Evolutionary conservation across 2,113 vertebrate species (phyloP), one percentile per base, ranked within the genome.

Genomic region (Equus przewalskii): DNA sequence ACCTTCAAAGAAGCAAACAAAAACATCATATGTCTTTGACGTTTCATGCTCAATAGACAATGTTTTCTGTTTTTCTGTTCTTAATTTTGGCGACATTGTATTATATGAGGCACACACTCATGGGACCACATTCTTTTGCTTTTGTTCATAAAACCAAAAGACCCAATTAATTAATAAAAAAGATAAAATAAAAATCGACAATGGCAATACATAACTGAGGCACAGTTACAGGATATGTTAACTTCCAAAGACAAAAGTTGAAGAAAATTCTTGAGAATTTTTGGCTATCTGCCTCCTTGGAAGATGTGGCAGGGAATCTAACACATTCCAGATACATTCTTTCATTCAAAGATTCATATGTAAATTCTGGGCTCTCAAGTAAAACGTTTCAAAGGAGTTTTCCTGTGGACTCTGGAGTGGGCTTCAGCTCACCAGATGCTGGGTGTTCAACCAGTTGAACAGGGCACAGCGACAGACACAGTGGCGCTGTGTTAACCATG

Each of bases 51-150:
- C 80, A 64, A 26, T 70, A 82, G 73, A 82, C 58, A 64, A 41
- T 58, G 64, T 65, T 87, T 96, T 91, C 85, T 46, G 19, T 73
- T 78, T 82, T 93, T 81, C 84, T 92, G 33, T 78, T 96, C 76
- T 97, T 78, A 69, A 90, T 84, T 87, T 69, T 65, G 72, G 75
- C 69, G 60, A 41, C 56, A 84, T 62, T 64, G 33, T 54, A 33
- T 84, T 85, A 87, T 76, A 21, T 58, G 62, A 67, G 54, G 16
- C 24, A n/a, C 18, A 65, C 46, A 51, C 78, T 36, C 78, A 46
- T 3, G 65, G 65, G 75, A 62, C 56, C 54, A 51, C 22, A 51
- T 89, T 88, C 67, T 84, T 85, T 92, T 69, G 28, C 69, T 88
- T 87, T 83, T 81, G 49, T 30, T 94, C 51, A 70, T 13, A 83